Evolutionary conservation across 2,888 invertebrate genomes (phyloP).

Genomic region (Acheta domesticus): DNA sequence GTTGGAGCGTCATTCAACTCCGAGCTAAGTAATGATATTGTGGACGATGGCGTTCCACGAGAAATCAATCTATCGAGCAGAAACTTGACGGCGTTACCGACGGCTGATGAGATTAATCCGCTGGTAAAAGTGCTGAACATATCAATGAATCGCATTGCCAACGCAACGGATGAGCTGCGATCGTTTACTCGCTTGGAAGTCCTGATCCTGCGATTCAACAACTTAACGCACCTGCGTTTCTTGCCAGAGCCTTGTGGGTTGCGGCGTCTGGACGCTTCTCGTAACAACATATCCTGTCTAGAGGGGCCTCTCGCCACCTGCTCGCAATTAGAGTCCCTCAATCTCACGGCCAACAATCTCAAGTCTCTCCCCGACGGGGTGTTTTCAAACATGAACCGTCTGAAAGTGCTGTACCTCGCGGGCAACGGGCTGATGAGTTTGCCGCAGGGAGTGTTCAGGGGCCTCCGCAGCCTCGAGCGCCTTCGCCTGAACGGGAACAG

Average conservation of each 20-base stretch:
- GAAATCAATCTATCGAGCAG: background rate
- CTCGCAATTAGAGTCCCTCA: background rate
- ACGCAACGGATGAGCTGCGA: background rate
- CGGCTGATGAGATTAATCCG: background rate
- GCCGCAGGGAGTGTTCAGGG: background rate
- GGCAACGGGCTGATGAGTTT: background rate
- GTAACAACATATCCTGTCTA: background rate
- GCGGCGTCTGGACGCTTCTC: background rate
- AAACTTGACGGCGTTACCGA: background rate
- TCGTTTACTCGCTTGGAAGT: background rate
- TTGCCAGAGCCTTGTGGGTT: background rate
- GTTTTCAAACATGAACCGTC: background rate
- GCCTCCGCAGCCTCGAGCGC: background rate
- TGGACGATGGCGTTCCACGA: too few relatives aligned
- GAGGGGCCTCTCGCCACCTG: background rate
- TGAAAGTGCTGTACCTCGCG: background rate
- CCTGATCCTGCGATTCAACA: background rate
- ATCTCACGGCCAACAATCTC: background rate
- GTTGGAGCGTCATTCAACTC: too few relatives aligned
- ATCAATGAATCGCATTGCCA: background rate
- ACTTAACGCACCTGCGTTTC: background rate
- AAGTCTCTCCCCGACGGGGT: background rate
- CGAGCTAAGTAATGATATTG: too few relatives aligned
- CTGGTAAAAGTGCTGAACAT: background rate
- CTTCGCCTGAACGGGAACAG: background rate